phyloP scores from a whole-genome alignment of 2,888 invertebrate genomes.

The Drosophila antonietae region DNA sequence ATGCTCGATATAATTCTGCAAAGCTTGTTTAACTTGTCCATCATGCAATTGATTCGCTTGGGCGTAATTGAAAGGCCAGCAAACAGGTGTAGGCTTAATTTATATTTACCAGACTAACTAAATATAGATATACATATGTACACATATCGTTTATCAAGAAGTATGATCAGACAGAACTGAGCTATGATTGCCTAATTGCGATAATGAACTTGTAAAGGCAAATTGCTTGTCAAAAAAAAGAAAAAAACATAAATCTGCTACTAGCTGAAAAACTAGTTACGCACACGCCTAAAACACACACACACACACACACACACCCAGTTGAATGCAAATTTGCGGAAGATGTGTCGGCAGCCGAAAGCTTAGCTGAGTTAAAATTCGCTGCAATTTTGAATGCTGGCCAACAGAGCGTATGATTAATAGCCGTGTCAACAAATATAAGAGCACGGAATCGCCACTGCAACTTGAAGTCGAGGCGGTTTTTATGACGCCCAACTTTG shows the following conservation, averaged over 20 bases:
- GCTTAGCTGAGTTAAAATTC: conserved; percentile 26
- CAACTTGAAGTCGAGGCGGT: conserved; percentile 12
- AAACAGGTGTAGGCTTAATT: neutral
- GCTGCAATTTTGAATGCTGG: conserved; percentile 36
- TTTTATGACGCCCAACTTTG: conserved; percentile 26
- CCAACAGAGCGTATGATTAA: conserved; percentile 70
- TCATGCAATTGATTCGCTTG: conserved; percentile 2
- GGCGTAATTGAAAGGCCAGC: neutral
- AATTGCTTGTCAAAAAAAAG: conserved; percentile 24
- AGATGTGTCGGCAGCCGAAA: conserved; percentile 48
- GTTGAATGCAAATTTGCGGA: conserved; percentile 55
- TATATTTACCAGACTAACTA: neutral
- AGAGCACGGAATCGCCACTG: conserved; percentile 46
- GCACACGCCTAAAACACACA: conserved; percentile 3
- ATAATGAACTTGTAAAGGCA: conserved; percentile 63
- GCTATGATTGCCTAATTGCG: conserved; percentile 26
- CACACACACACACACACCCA: conserved; percentile 12
- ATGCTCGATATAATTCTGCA: neutral
- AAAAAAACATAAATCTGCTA: conserved; percentile 27
- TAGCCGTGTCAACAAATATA: conserved; percentile 53
- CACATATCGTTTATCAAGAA: neutral
- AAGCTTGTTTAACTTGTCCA: conserved; percentile 27
- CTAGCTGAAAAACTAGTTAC: conserved; percentile 18
- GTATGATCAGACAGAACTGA: neutral
- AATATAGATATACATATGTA: neutral